A percentile compares a stretch with the other conserved stretches of the same genome.
Conservation (phyloP, 1,140 invertebrate genomes). For the Ceratina calcarata region DNA sequence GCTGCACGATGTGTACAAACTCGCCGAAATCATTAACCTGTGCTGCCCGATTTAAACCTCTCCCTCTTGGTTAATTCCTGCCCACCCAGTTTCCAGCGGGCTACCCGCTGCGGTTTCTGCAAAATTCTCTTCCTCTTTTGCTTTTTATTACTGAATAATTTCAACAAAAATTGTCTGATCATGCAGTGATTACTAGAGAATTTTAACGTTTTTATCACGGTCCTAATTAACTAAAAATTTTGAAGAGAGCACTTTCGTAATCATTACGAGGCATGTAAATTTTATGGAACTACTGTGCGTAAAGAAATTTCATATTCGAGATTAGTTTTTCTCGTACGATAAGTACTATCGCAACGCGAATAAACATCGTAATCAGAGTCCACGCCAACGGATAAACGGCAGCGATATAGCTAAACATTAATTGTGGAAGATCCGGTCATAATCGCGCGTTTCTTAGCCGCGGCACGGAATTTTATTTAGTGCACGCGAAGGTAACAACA, state of each 20-base stretch:
- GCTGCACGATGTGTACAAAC: constrained; percentile 63
- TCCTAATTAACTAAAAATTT: too few species aligned
- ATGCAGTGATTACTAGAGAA: too few species aligned
- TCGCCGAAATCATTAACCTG: constrained; percentile 71
- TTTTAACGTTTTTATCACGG: too few species aligned
- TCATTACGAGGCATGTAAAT: too few species aligned
- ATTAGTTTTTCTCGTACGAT: neutral
- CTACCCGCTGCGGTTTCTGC: too few species aligned
- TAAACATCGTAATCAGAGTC: neutral
- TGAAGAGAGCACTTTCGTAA: too few species aligned
- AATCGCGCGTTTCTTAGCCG: constrained; percentile 8
- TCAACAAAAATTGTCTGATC: neutral
- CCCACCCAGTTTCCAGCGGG: neutral
- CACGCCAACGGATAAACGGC: neutral
- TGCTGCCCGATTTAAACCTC: constrained; percentile 45
- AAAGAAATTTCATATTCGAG: neutral
- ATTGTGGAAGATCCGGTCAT: neutral
- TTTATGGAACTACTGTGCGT: neutral
- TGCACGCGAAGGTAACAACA: neutral
- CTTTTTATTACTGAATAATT: too few species aligned
- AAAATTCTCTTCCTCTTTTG: neutral
- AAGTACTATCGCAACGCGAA: neutral
- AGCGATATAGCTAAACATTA: constrained; percentile 15
- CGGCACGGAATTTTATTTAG: neutral
- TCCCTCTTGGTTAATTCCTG: neutral